Evolutionary conservation across 2,888 invertebrate genomes (phyloP).

Genomic region (Adelphocoris suturalis): DNA sequence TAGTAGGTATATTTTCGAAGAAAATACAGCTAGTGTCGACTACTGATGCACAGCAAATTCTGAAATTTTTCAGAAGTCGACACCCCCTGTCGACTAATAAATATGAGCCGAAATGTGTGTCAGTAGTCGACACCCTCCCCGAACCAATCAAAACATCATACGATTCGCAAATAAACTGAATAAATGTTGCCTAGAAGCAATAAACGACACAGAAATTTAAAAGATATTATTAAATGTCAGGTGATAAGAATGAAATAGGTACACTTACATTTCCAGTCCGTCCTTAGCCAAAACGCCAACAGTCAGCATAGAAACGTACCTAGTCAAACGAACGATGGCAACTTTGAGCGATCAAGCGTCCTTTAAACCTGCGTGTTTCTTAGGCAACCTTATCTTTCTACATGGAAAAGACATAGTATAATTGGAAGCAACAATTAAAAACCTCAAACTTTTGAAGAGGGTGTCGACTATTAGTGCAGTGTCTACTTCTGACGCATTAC

Average conservation of each 20-base stretch:
- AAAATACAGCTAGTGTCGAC: no score
- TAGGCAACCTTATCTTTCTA: neutral
- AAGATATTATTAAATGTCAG: constrained; percentile 7
- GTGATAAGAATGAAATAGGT: neutral
- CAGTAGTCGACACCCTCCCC: neutral
- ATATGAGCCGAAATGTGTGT: no score
- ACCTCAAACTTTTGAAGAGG: neutral
- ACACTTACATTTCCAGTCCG: neutral
- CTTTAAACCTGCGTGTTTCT: neutral
- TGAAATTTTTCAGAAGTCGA: neutral
- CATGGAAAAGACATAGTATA: neutral
- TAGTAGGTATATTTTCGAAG: no score
- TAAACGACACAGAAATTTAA: neutral
- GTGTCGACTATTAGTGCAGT: neutral
- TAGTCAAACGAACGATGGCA: neutral
- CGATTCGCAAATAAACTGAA: neutral
- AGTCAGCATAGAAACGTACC: no score
- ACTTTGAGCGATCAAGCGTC: neutral
- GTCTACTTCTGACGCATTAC: neutral
- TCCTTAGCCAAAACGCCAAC: no score
- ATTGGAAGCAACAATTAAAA: neutral
- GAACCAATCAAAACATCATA: neutral
- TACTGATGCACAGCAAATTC: neutral
- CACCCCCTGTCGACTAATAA: no score
- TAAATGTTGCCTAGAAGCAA: constrained; percentile 1